A percentile compares a stretch with the other conserved stretches of the same genome.
phyloP scores from a whole-genome alignment of 2,113 vertebrate species.

The Asarcornis scutulata region DNA sequence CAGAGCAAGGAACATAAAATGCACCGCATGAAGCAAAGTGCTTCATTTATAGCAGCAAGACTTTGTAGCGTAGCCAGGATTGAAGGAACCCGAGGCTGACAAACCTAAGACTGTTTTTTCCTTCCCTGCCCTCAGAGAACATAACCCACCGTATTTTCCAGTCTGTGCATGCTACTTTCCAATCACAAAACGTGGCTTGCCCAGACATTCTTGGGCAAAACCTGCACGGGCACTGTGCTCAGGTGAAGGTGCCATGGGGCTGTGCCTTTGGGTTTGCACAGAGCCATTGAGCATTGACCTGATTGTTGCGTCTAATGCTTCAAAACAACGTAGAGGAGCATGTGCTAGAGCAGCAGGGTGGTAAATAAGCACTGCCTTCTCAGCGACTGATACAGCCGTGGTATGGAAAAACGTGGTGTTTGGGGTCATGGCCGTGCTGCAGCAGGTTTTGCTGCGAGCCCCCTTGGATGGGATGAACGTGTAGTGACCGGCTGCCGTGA shows the following conservation, averaged over 20 bases:
- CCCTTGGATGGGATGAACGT: accelerated
- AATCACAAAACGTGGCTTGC: neutral
- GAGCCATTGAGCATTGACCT: neutral
- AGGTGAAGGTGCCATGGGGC: accelerated
- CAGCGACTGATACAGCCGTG: accelerated
- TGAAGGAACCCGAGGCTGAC: neutral
- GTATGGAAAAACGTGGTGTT: neutral
- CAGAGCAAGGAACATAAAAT: neutral
- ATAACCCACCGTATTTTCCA: neutral
- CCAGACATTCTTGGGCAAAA: neutral
- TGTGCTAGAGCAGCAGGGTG: neutral
- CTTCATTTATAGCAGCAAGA: neutral
- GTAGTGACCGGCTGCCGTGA: neutral
- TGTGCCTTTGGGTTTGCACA: neutral
- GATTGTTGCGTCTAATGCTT: neutral
- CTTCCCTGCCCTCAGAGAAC: neutral
- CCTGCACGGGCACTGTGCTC: accelerated
- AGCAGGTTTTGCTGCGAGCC: neutral
- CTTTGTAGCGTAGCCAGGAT: neutral
- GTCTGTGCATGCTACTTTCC: neutral
- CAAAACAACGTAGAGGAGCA: no score
- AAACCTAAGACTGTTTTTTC: neutral
- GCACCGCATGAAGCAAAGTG: neutral
- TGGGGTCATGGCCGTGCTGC: neutral
- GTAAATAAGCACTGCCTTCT: neutral